Conservation (phyloP, 2,797 vertebrate species). For the Semotilus atromaculatus region DNA sequence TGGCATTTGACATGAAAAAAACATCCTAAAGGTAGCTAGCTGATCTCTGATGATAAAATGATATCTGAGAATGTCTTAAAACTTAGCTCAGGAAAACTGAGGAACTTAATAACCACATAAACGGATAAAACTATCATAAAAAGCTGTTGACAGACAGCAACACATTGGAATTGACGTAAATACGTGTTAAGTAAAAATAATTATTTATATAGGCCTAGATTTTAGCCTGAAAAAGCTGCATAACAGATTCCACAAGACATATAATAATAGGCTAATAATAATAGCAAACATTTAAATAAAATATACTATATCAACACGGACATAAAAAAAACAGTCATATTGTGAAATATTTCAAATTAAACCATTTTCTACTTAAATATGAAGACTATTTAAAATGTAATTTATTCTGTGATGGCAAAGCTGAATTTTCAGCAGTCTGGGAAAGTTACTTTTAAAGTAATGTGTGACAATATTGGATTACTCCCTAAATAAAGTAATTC, state of each 20-base stretch:
- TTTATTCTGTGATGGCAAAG: neutral
- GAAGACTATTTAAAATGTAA: neutral
- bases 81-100: neutral
- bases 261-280: neutral
- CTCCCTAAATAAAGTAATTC: too few relatives aligned
- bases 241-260: neutral
- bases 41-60: too few relatives aligned
- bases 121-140: neutral
- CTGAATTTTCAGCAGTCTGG: neutral
- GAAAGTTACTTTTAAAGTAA: too few relatives aligned
- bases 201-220: neutral
- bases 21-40: conserved; percentile 17
- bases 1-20: conserved; percentile 44
- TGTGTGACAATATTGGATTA: too few relatives aligned
- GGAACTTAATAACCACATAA: neutral
- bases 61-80: neutral
- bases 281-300: neutral
- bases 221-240: neutral
- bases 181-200: neutral
- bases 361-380: neutral
- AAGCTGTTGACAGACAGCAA: neutral
- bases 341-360: neutral
- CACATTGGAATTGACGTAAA: neutral
- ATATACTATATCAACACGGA: neutral
- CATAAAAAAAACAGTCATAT: neutral